Base-by-base conservation (phyloP, 2,113 vertebrate genomes). In the Pseudorasbora parva region DNA sequence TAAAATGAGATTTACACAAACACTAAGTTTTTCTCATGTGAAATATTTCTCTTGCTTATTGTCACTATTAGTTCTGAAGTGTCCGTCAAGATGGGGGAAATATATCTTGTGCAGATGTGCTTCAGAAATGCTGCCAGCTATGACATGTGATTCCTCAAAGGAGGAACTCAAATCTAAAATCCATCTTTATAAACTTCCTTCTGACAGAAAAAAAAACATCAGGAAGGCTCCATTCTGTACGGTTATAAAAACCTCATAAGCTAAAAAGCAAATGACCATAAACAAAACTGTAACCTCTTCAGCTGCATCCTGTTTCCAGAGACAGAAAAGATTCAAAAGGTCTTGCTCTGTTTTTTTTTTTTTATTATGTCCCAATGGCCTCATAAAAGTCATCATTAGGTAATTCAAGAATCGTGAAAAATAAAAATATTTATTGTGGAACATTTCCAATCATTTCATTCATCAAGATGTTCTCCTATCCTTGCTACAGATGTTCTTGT, bases 401-500 rank as follows among this genome's bases (percentile, higher is more conserved):
- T 90, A 88, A 88, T 84, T 82, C 56, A 81, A 62, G 64, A 88
- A 82, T 91, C 89, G 69, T 82, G 27, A 45, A 82, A 57, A 84
- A 74, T 82, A 71, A 87, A 69, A 80, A 73, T 71, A 84, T 91
- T 91, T 88, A 84, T 80, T 5, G 76, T 84, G 84, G 41, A 74
- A 21, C 75, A 30, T 76, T 19, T 9, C 37, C 68, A 23, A 21
- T 17, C 33, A 59, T 27, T 45, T 66, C 4, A 86, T 80, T 14
- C 14, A 68, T 25, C 49, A 37, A 19, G 51, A 66, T 69, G 77
- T 33, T 74, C 14, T 56, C 23, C 45, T 77, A 12, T 64, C 19
- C 30, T 45, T 45, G 15, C 60, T 85, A 27, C 91, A 98, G 96
- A 98, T 89, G 92, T 97, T 89, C 90, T 97, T 87, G 91, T 95